Percentiles rank a stretch among this genome's conserved stretches.
These are phyloP conservation scores for Trinectes maculatus DNA, from an alignment of 2,113 vertebrate genomes.

Conservation along the genomic window DNA sequence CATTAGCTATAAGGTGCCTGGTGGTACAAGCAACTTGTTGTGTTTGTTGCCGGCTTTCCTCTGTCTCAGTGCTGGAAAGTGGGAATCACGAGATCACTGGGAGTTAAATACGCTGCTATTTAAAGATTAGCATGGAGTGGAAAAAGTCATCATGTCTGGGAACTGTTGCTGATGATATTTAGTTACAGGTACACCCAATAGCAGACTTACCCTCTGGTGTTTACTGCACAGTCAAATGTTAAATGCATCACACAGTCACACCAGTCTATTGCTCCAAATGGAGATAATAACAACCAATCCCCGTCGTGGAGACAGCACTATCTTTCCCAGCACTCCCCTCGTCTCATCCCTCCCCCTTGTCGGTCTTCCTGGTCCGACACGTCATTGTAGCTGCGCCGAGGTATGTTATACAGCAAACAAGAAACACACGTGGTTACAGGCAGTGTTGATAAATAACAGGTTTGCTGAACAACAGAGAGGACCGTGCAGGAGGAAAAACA, in stretches of 20 bases:
- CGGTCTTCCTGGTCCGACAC: slow-evolving; percentile 24
- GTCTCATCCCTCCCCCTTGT: neutral
- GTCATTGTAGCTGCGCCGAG: slow-evolving; percentile 30
- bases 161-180: neutral
- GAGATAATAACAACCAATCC: slow-evolving; percentile 53
- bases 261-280: slow-evolving; percentile 1
- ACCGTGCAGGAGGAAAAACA: neutral
- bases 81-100: slow-evolving; percentile 9
- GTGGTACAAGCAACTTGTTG: too few species aligned
- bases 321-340: slow-evolving; percentile 4
- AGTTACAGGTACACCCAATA: neutral
- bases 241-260: slow-evolving; percentile 47
- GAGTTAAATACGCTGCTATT: slow-evolving; percentile 51
- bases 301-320: slow-evolving; percentile 4
- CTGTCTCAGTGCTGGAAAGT: neutral
- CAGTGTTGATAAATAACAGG: slow-evolving; percentile 28
- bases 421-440: slow-evolving; percentile 70
- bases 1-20: too few species aligned
- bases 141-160: neutral
- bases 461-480: slow-evolving; percentile 11
- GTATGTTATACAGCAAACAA: slow-evolving; percentile 72
- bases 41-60: slow-evolving; percentile 1
- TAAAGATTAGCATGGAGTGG: too few species aligned
- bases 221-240: slow-evolving; percentile 21
- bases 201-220: slow-evolving; percentile 11